A percentile compares a stretch with the other conserved stretches of the same genome.
These are phyloP conservation scores for Armadillidium nasatum DNA, from an alignment of 1,140 invertebrate species.

Conservation along the genomic window DNA sequence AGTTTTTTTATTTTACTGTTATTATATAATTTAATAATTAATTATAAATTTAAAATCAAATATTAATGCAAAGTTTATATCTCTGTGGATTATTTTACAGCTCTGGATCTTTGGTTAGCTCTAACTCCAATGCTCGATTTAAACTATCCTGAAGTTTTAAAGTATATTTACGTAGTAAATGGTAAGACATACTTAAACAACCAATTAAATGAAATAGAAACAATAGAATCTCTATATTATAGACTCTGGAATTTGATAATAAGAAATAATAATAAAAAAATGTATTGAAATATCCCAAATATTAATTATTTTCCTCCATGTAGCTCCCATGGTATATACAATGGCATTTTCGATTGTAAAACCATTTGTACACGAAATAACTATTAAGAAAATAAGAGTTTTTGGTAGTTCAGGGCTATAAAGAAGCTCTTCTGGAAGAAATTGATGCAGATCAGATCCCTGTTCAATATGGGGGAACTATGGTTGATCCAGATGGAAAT, in stretches of 20 bases:
- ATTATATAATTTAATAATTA: too few species aligned
- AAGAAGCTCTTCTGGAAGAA: constrained; percentile 61
- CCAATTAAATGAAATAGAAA: too few species aligned
- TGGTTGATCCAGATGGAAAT: constrained; percentile 71
- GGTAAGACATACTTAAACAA: constrained; percentile 53
- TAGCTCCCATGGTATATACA: too few species aligned
- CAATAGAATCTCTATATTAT: too few species aligned
- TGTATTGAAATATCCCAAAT: too few species aligned
- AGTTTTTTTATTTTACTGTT: too few species aligned
- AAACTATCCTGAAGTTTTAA: constrained; percentile 82
- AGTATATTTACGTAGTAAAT: constrained; percentile 78
- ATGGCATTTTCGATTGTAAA: constrained; percentile 61
- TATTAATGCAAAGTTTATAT: too few species aligned
- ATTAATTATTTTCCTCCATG: too few species aligned
- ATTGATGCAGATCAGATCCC: constrained; percentile 71
- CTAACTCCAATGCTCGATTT: constrained; percentile 70
- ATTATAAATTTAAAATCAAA: too few species aligned
- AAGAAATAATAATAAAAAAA: too few species aligned
- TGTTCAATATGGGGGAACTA: constrained; percentile 69
- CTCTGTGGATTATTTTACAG: constrained; percentile 49
- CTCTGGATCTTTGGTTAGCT: constrained; percentile 69
- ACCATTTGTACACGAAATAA: constrained; percentile 83
- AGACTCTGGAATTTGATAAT: too few species aligned
- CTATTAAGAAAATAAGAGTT: constrained; percentile 82
- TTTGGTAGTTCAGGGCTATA: constrained; percentile 68